These are phyloP conservation scores for Apteryx owenii DNA, from an alignment of 2,113 vertebrate species.

Conservation along the genomic window DNA sequence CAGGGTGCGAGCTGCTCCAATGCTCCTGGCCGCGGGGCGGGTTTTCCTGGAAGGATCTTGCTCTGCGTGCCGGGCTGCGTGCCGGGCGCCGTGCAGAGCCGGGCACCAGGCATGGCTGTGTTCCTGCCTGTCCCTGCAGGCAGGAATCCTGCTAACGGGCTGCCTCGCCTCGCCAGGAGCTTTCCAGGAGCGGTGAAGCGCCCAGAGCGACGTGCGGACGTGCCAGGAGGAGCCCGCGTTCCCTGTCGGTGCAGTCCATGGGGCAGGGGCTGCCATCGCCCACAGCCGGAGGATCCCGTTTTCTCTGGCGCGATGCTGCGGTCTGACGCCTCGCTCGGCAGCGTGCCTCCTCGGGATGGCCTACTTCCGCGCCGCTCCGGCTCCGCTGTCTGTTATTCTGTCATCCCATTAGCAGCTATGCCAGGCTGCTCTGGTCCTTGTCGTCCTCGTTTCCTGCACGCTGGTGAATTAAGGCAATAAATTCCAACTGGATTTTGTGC, in stretches of 20 bases:
- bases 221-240: too few relatives aligned
- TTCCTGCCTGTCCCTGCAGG: neutral
- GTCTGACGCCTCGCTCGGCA: too few relatives aligned
- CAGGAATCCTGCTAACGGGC: neutral
- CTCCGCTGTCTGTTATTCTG: neutral
- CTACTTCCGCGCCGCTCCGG: neutral
- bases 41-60: neutral
- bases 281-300: neutral
- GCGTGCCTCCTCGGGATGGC: neutral
- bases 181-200: constrained; percentile 39
- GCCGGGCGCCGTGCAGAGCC: neutral
- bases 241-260: too few relatives aligned
- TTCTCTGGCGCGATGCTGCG: neutral
- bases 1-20: neutral
- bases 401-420: neutral
- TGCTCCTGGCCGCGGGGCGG: neutral
- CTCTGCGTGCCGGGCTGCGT: neutral
- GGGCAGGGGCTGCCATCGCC: too few relatives aligned
- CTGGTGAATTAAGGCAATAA: neutral
- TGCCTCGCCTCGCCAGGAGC: neutral
- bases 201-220: too few relatives aligned
- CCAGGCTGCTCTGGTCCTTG: neutral
- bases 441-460: neutral
- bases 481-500: neutral
- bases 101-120: neutral